Conservation (phyloP, 1,140 invertebrate genomes). For the Hermetia illucens region DNA sequence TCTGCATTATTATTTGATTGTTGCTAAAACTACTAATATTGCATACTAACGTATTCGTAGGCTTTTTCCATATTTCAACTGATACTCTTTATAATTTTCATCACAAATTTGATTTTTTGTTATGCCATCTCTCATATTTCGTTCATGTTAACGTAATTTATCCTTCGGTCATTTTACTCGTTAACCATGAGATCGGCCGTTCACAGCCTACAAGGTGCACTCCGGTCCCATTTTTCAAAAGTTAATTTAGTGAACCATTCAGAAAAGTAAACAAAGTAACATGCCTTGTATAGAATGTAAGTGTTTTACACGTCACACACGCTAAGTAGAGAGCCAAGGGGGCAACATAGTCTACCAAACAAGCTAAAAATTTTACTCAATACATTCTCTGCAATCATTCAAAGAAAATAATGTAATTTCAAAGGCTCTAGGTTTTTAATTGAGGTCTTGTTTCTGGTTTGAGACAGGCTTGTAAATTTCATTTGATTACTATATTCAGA, state of each 20-base stretch:
- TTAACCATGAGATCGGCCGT: too few species aligned
- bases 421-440: too few species aligned
- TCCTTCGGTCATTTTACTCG: too few species aligned
- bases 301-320: conserved; percentile 5
- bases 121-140: background rate
- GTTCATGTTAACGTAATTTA: background rate
- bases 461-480: too few species aligned
- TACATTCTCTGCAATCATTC: too few species aligned
- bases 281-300: background rate
- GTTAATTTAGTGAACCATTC: background rate
- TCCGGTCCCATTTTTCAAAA: background rate
- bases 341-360: background rate
- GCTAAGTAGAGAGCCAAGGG: background rate
- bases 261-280: background rate
- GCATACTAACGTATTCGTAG: background rate
- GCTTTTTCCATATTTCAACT: background rate
- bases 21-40: too few species aligned
- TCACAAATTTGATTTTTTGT: background rate
- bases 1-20: background rate
- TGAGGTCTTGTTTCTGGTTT: too few species aligned
- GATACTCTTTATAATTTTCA: background rate
- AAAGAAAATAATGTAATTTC: too few species aligned
- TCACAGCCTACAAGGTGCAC: too few species aligned
- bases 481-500: too few species aligned
- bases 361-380: too few species aligned